Evolutionary conservation across 2,888 invertebrate species (phyloP).

Genomic region (Eurytoma adleriae): DNA sequence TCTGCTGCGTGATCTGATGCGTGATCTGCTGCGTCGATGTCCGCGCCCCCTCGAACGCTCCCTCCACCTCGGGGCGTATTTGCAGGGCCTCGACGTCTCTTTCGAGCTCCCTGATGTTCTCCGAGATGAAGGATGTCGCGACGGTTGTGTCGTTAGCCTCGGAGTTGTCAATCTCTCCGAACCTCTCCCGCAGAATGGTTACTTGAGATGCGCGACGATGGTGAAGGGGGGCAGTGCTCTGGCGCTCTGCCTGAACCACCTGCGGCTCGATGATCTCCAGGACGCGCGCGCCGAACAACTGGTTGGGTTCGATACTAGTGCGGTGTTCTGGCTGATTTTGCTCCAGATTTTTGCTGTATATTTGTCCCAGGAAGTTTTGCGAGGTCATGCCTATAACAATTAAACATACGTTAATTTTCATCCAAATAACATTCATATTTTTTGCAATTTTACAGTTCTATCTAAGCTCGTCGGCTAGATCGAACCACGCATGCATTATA

Average conservation of each 20-base stretch:
- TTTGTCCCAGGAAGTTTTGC: neutral
- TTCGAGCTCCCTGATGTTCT: conserved; percentile 35
- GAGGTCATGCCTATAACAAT: neutral
- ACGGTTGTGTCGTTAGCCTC: neutral
- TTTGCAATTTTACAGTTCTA: too few species aligned
- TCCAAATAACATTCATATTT: too few species aligned
- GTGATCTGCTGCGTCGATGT: too few species aligned
- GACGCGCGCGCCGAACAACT: conserved; percentile 42
- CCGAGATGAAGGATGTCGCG: conserved; percentile 36
- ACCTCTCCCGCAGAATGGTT: conserved; percentile 18
- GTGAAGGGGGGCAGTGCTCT: neutral
- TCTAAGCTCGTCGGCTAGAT: too few species aligned
- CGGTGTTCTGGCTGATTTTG: neutral
- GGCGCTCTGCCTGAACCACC: conserved; percentile 26
- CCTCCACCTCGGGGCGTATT: neutral
- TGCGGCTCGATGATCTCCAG: conserved; percentile 50
- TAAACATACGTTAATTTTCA: too few species aligned
- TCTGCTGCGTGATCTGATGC: too few species aligned
- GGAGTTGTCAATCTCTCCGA: neutral
- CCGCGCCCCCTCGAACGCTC: neutral
- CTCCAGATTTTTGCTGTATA: conserved; percentile 31
- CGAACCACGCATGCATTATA: too few species aligned
- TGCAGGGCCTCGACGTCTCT: conserved; percentile 26
- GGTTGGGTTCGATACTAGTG: neutral
- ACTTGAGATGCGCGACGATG: conserved; percentile 9